A percentile compares a stretch with the other conserved stretches of the same genome.
Conservation (phyloP, 23 tunicate genomes). For the Trididemnum clinides region DNA sequence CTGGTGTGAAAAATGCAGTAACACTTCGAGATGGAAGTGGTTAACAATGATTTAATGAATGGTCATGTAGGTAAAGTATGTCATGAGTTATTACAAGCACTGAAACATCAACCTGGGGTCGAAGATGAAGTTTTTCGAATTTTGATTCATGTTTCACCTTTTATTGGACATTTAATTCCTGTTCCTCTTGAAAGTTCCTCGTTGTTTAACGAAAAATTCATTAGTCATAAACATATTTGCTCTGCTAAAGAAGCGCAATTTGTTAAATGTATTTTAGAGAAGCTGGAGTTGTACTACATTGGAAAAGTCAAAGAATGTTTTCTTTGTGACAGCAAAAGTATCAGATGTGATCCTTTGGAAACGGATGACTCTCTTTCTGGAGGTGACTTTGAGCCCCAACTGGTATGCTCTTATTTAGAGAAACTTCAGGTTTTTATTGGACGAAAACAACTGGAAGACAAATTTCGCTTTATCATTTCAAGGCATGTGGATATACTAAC, state of each 20-base stretch:
- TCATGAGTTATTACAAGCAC: not conserved
- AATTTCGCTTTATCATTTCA: conserved; percentile 10
- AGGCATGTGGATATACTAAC: conserved; percentile 22
- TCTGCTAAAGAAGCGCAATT: not conserved
- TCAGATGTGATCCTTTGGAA: not conserved
- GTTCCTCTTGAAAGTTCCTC: conserved; percentile 2
- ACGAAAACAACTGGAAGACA: conserved; percentile 21
- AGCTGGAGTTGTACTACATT: not conserved
- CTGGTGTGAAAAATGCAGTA: too few relatives aligned
- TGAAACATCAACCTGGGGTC: not conserved
- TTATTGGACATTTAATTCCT: conserved; percentile 34
- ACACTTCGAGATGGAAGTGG: too few relatives aligned
- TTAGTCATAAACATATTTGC: not conserved
- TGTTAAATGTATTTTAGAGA: not conserved
- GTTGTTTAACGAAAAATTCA: not conserved
- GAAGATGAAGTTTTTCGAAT: conserved; percentile 38
- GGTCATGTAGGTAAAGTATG: not conserved
- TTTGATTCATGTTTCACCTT: conserved; percentile 43
- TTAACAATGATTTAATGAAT: too few relatives aligned
- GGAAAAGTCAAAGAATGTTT: conserved; percentile 26
- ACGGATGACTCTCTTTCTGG: not conserved
- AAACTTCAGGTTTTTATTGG: conserved; percentile 37
- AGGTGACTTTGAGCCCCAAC: not conserved
- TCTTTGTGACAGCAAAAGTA: not conserved
- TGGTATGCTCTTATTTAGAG: not conserved